Percentiles rank a stretch among this genome's conserved stretches.
phyloP scores from a whole-genome alignment of 2,888 invertebrate species.

The Microdon myrmicae region DNA sequence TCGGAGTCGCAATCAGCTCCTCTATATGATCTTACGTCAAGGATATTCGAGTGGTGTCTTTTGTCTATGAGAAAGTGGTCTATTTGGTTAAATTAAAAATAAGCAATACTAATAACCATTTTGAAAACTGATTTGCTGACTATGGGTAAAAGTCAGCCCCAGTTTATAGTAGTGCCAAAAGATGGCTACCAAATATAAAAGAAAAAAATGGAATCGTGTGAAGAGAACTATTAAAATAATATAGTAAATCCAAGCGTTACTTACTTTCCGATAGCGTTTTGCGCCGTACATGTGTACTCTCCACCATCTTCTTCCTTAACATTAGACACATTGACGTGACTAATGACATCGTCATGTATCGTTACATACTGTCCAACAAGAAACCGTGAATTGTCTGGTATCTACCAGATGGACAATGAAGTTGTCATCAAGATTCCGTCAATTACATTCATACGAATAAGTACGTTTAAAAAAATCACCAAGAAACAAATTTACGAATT shows the following conservation, averaged over 20 bases:
- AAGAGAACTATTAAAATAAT: constrained; percentile 37
- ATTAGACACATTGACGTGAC: constrained; percentile 89
- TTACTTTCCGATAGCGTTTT: constrained; percentile 81
- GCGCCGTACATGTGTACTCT: constrained; percentile 86
- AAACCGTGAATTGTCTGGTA: constrained; percentile 74
- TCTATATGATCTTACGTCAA: too few species aligned
- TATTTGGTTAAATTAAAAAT: too few species aligned
- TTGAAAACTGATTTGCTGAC: too few species aligned
- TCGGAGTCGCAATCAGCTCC: too few species aligned
- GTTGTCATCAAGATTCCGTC: background rate
- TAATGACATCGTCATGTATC: constrained; percentile 90
- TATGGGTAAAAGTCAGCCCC: too few species aligned
- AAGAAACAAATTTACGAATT: constrained; percentile 14
- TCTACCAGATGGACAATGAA: constrained; percentile 55
- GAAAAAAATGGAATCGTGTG: too few species aligned
- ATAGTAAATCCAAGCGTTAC: constrained; percentile 48
- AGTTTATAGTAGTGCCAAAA: too few species aligned
- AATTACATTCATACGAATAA: background rate
- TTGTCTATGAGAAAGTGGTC: too few species aligned
- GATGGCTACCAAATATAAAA: too few species aligned
- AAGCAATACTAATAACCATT: too few species aligned
- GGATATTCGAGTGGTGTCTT: too few species aligned
- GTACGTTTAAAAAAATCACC: constrained; percentile 15
- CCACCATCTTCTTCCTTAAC: constrained; percentile 91
- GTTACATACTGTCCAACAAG: constrained; percentile 92